These are phyloP conservation scores for Pseudorhiza aurosa DNA, from an alignment of 30 jellyfish, hydroid and myxozoan species.

Conservation along the genomic window DNA sequence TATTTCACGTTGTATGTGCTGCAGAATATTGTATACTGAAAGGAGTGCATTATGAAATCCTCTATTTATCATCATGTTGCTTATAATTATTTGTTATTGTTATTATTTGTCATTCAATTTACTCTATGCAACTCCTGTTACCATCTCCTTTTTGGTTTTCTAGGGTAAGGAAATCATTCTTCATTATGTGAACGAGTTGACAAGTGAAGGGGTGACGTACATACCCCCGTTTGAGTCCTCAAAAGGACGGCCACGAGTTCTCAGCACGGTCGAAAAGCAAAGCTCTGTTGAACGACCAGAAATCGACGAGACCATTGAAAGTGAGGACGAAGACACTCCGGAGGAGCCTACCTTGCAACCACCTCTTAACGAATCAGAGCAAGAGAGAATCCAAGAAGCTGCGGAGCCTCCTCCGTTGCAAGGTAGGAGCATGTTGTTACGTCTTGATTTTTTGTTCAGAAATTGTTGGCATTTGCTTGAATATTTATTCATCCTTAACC, in stretches of 20 bases:
- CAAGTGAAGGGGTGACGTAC: conserved; percentile 72
- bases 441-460: neutral
- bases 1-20: no score
- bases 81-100: no score
- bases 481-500: no score
- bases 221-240: conserved; percentile 80
- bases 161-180: conserved; percentile 92
- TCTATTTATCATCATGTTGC: no score
- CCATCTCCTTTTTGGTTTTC: neutral
- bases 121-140: neutral
- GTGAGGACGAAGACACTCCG: conserved; percentile 45
- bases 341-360: conserved; percentile 46
- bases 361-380: conserved; percentile 37
- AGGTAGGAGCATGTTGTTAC: conserved; percentile 56
- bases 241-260: conserved; percentile 86
- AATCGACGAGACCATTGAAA: conserved; percentile 44
- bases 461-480: neutral
- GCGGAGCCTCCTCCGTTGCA: conserved; percentile 98
- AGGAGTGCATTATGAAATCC: no score
- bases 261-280: conserved; percentile 78
- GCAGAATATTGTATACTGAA: no score
- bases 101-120: no score
- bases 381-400: conserved; percentile 62
- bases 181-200: conserved; percentile 70
- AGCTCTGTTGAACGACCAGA: conserved; percentile 69